Percentiles rank a stretch among this genome's conserved stretches.
Evolutionary conservation across 1,140 invertebrate genomes (phyloP).

Genomic region (Asobara japonica): DNA sequence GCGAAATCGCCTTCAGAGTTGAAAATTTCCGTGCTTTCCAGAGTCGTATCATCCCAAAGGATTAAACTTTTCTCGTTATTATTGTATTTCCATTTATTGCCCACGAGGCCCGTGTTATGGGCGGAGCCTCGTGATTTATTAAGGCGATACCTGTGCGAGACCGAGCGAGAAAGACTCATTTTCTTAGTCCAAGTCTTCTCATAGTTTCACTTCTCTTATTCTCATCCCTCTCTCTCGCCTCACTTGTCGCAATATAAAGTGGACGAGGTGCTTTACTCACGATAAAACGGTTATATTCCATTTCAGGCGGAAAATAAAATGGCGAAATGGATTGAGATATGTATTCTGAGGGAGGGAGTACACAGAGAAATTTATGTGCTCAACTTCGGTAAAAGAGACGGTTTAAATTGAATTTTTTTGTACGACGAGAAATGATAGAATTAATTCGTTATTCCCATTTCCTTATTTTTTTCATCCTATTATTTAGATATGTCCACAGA

Average conservation of each 20-base stretch:
- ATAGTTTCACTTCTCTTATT: conserved; percentile 4
- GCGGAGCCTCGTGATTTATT: conserved; percentile 28
- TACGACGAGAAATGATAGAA: not conserved
- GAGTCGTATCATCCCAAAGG: not conserved
- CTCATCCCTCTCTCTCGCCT: not conserved
- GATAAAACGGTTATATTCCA: conserved; percentile 22
- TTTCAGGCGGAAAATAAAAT: conserved; percentile 7
- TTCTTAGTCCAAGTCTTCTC: not conserved
- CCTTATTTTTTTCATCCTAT: too few species aligned
- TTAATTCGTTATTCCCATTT: too few species aligned
- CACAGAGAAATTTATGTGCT: not conserved
- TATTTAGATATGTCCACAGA: too few species aligned
- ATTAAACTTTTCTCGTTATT: conserved; percentile 37
- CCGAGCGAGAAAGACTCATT: not conserved
- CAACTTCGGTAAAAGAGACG: not conserved
- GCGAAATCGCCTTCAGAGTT: conserved; percentile 6
- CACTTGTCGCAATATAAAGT: conserved; percentile 20
- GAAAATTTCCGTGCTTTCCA: conserved; percentile 8
- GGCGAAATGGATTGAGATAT: not conserved
- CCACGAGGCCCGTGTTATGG: not conserved
- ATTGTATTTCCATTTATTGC: conserved; percentile 29
- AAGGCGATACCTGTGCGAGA: conserved; percentile 8
- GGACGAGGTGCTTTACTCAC: conserved; percentile 13
- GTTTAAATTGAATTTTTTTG: not conserved
- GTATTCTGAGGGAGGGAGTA: not conserved